Evolutionary conservation across 2,113 vertebrate species (phyloP), one percentile per base, ranked within the genome.

Genomic region (Chloroceryle aenea): DNA sequence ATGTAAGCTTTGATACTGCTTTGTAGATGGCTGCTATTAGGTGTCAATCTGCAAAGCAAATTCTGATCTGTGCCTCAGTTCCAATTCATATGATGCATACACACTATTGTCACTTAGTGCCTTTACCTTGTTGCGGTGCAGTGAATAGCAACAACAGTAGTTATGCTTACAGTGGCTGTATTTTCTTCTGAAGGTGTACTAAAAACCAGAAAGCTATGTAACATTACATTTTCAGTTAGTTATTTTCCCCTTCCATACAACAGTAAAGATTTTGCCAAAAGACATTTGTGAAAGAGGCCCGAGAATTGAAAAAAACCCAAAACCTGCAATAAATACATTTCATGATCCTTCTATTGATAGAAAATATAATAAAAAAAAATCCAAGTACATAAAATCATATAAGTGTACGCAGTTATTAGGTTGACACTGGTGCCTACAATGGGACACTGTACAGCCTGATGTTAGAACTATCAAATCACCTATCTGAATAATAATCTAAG

Each of bases 241-340:
- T n/a, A 3, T 48, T 30, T 3, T 0, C 0, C 2, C 11, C 3
- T 4, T 30, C 19, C 21, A 29, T 14, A 30, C 0, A 48, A 48
- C 18, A 68, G 4, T 3, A 52, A 66, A 63, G 16, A 14, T 58
- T 36, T 71, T 55, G 22, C 23, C 42, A 89, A 72, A 50, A n/a
- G 5, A 5, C 32, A 1, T 21, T 58, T 50, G 5, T 50, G n/a
- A 84, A 90, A 67, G 10, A 52, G 6, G 20, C 1, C 4, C 7
- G 56, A 10, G 27, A 68, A 53, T 4, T 34, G 10, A 45, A 74
- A 52, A 36, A 71, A n/a, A 27, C 3, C 1, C 9, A 14, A 18
- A 58, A 43, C 43, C 4, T 47, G 8, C 7, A 76, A 12, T 26
- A 72, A 48, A 71, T 34, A 16, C 0, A 36, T 34, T 8, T 63